Evolutionary conservation across 1,140 invertebrate species (phyloP).

Genomic region (Megathymus violae): DNA sequence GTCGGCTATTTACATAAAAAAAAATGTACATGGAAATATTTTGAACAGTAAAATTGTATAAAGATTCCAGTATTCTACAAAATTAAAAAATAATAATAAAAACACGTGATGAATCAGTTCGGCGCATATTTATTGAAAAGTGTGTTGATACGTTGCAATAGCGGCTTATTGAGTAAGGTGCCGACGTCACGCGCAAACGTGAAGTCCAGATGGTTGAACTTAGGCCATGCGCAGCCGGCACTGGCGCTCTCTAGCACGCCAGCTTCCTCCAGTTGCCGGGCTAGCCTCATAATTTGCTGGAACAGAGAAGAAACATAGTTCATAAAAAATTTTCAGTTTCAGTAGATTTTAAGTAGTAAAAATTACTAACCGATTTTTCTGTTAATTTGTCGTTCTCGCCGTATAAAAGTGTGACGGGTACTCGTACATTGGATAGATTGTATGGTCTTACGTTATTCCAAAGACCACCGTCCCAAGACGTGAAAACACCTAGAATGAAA

Average conservation of each 20-base stretch:
- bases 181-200: conserved; percentile 65
- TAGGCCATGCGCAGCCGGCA: conserved; percentile 59
- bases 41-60: no score
- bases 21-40: no score
- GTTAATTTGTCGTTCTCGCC: conserved; percentile 69
- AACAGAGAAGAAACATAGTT: no score
- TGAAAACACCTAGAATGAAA: conserved; percentile 63
- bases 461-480: conserved; percentile 64
- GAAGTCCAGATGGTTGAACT: conserved; percentile 74
- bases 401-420: conserved; percentile 65
- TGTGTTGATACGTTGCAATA: conserved; percentile 51
- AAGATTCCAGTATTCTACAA: no score
- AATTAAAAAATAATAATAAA: no score
- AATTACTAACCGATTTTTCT: conserved; percentile 61
- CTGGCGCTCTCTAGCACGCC: conserved; percentile 56
- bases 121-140: conserved; percentile 68
- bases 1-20: no score
- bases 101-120: conserved; percentile 21
- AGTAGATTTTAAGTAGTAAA: not conserved
- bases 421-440: conserved; percentile 60
- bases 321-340: no score
- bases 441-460: conserved; percentile 58
- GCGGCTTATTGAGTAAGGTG: conserved; percentile 55
- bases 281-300: conserved; percentile 68
- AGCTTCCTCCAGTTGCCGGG: conserved; percentile 47